A percentile compares a stretch with the other conserved stretches of the same genome.
Conservation (phyloP, 2,797 vertebrate genomes). For the Anguilla megastoma region DNA sequence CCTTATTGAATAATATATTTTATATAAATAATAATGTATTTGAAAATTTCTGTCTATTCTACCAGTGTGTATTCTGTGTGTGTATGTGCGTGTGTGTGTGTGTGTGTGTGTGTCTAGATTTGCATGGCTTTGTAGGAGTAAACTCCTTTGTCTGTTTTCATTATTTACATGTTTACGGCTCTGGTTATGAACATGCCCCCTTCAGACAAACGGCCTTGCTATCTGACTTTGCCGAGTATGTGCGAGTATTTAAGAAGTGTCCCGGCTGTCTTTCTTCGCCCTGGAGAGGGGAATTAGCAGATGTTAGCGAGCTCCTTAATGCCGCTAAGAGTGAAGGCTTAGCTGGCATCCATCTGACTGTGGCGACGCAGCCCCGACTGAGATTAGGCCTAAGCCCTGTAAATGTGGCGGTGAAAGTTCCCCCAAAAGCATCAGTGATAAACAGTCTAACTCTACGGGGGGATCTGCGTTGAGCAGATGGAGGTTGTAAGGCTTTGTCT, state of each 20-base stretch:
- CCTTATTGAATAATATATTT: neutral
- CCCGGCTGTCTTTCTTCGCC: neutral
- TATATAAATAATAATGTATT: neutral
- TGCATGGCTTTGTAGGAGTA: neutral
- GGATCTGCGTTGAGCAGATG: neutral
- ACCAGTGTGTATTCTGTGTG: neutral
- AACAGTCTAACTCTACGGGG: conserved; percentile 1
- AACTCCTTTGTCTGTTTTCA: neutral
- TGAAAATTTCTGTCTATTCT: neutral
- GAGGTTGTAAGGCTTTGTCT: neutral
- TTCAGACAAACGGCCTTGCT: neutral
- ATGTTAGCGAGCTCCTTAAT: conserved; percentile 26
- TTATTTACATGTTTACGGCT: neutral
- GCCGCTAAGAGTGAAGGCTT: conserved; percentile 23
- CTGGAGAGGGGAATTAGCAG: conserved; percentile 13
- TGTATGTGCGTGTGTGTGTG: conserved; percentile 4
- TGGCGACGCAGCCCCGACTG: neutral
- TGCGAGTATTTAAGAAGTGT: neutral
- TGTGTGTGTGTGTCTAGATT: neutral
- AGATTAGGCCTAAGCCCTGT: neutral
- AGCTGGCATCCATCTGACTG: conserved; percentile 22
- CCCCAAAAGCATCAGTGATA: neutral
- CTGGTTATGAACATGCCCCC: neutral
- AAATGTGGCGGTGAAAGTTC: neutral
- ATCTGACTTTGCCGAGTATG: conserved; percentile 3